Base-by-base conservation (phyloP, 2,888 invertebrate species). In the Chouioia cunea region DNA sequence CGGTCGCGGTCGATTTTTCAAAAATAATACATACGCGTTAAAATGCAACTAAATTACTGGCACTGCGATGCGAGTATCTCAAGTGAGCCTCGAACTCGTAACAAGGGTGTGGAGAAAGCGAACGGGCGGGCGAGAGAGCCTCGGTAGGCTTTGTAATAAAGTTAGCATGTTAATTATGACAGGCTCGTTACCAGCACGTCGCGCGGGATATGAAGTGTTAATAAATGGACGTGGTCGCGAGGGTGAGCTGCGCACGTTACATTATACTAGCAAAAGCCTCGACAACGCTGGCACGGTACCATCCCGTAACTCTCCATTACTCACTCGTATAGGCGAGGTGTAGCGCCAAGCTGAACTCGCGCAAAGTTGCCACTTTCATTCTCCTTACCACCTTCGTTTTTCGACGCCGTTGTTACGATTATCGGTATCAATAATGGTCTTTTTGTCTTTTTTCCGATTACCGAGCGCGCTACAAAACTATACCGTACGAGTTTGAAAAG, bases 121-220 rank as follows among this genome's bases (percentile, higher is more conserved):
- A 15, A 46, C 3, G 15, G 16, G 50, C 43, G 54, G 18, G 53
- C 53, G 70, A 75, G 76, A 76, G 78, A 77, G 76, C 76, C 77
- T 77, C 77, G 78, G 79, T 80, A 71, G 75, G 66, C 74, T 76
- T 80, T 76, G 80, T 84, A 84, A 85, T 84, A 84, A 83, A 84
- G 84, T 84, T 85, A 82, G 82, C 81, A 76, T 78, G 83, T 79
- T 84, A 85, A 85, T 85, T 85, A 85, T 85, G 85, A 85, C 85
- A 85, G 81, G 83, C 84, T 85, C 84, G 85, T 85, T 85, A 85
- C 82, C 79, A 79, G 80, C 81, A 81, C 82, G 85, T 85, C 84
- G 81, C 80, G 79, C 81, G 80, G 80, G 81, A 83, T 83, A 84
- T 83, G 84, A 84, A 83, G 84, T 83, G 83, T 81, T 85, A 84